These are phyloP conservation scores for Chironomus tepperi DNA, from an alignment of 1,140 invertebrate species.

Conservation along the genomic window DNA sequence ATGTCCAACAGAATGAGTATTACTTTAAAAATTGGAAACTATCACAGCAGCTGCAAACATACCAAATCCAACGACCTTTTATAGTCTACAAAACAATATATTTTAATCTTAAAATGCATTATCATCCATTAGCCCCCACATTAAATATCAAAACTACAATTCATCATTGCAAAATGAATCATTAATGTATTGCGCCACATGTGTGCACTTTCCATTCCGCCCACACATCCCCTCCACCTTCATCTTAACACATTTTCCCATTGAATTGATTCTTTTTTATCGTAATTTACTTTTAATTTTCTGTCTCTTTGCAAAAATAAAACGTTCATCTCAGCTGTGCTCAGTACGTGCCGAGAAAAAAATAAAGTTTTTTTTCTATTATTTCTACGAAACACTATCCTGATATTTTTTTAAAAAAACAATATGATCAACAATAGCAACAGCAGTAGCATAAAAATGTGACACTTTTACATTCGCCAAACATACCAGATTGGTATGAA, in stretches of 20 bases:
- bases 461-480: constrained; percentile 1
- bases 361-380: not conserved
- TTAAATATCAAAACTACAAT: too few relatives aligned
- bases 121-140: too few relatives aligned
- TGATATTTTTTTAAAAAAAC: too few relatives aligned
- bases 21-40: too few relatives aligned
- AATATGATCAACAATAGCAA: not conserved
- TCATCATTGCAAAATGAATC: not conserved
- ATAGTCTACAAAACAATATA: too few relatives aligned
- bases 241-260: not conserved
- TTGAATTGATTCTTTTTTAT: not conserved
- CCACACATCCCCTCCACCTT: too few relatives aligned
- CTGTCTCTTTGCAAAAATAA: constrained; percentile 19
- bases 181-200: constrained; percentile 9
- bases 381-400: not conserved
- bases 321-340: constrained; percentile 21
- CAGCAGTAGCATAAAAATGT: not conserved
- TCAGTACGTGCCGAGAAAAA: not conserved
- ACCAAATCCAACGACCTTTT: too few relatives aligned
- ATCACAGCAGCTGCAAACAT: too few relatives aligned
- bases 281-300: constrained; percentile 23
- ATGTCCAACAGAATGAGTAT: too few relatives aligned
- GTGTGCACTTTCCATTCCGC: not conserved
- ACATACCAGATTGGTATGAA: not conserved
- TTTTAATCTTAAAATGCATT: too few relatives aligned